These are phyloP conservation scores for Acromyrmex heyeri DNA, from an alignment of 1,140 invertebrate genomes.

Conservation along the genomic window DNA sequence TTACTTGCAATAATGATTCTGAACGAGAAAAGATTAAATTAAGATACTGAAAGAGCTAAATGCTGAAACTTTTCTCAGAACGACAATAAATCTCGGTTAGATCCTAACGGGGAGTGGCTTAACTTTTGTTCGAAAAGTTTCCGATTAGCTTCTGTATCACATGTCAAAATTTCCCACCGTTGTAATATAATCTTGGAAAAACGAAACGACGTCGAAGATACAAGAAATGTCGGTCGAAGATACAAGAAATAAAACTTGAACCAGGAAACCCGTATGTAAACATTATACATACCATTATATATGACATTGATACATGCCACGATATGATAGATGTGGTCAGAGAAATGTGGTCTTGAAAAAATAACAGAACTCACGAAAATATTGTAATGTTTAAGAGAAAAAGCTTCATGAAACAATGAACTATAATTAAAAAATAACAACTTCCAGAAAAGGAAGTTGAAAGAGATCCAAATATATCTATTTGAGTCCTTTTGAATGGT, in stretches of 20 bases:
- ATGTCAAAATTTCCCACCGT: slow-evolving; percentile 31
- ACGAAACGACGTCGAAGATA: background rate
- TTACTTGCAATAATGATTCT: background rate
- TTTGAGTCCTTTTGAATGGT: too few species aligned
- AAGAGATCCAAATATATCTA: too few species aligned
- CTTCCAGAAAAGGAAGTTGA: too few species aligned
- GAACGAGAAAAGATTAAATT: slow-evolving; percentile 4
- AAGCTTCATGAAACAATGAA: too few species aligned
- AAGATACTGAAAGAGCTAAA: background rate
- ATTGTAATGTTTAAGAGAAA: background rate
- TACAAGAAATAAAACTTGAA: background rate
- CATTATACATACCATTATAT: too few species aligned
- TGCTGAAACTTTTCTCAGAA: slow-evolving; percentile 34
- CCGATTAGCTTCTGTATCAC: slow-evolving; percentile 2
- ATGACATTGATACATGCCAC: too few species aligned
- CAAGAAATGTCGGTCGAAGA: background rate
- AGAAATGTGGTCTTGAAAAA: background rate
- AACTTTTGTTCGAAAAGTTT: slow-evolving; percentile 45
- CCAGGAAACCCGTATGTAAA: background rate
- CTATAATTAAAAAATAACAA: too few species aligned
- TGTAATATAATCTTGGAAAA: slow-evolving; percentile 1
- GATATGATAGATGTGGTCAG: background rate
- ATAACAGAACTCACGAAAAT: background rate
- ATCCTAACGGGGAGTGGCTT: background rate
- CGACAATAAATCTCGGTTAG: slow-evolving; percentile 16